Evolutionary conservation across 2,797 vertebrate species (phyloP), one percentile per base, ranked within the genome.

Genomic region (Falco concolor): DNA sequence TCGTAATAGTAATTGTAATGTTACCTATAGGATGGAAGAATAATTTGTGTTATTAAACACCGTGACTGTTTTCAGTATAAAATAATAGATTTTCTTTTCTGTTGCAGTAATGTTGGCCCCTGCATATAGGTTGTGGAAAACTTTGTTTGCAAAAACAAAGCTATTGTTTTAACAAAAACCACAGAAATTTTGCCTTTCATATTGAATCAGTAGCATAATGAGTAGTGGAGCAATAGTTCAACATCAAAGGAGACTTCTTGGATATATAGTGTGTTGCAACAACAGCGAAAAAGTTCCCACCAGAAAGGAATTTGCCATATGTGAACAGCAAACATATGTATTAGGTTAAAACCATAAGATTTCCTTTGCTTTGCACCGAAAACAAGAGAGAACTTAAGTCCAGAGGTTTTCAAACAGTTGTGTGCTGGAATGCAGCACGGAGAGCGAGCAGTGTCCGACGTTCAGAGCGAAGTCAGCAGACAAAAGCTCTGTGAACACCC

Each of bases 251-350:
- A 96, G 87, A 27, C 56, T 97, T 98, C 97, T 98, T 97, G 94
- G 97, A 98, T 96, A 97, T 98, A 97, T 97, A 97, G 98, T 98
- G 97, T 98, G 98, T 98, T 98, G 98, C 98, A 98, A 97, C 97
- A 98, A 97, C 97, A 98, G 98, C 85, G 80, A 97, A 96, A 97
- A 97, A 93, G 72, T 97, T 97, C 97, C 94, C 96, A 97, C 96
- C 95, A 95, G 85, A 97, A 96, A 97, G 95, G 96, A 97, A 96
- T 97, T 94, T 95, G 89, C 92, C 94, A 95, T 96, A 70, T 94
- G 95, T 96, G 92, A 95, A n/a, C 47, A 82, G 79, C 91, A 95
- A 69, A 87, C 97, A 94, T 93, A 91, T 97, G 94, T 79, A 52
- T 95, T 96, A 63, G 88, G 63, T 97, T 97, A 97, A 97, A 97